Base-by-base conservation (phyloP, 2,888 invertebrate species). In the Cartodere bifasciata region DNA sequence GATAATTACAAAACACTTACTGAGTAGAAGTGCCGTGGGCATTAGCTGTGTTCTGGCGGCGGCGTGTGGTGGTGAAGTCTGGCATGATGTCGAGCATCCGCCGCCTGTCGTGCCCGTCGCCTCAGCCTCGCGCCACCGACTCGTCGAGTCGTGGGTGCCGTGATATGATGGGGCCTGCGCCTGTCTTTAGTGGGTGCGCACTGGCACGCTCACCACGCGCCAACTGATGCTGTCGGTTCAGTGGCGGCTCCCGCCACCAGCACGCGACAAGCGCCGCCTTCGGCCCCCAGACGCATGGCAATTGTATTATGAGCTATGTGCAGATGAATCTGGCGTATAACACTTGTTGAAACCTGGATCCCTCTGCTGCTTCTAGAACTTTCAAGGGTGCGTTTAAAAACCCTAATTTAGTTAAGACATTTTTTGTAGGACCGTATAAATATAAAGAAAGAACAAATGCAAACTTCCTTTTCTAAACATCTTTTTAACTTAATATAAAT, bases 41-140 rank as follows among this genome's bases (percentile, higher is more conserved):
- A 20, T n/a, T 20, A n/a, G 20, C 34, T 26, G 28, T 34, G 34
- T 29, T 23, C 14, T 17, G 25, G 26, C 23, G 34, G 21, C 26
- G 12, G 35, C 31, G 28, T 23, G 20, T 17, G 20, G 20, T 17
- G 20, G 20, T 17, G 20, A 9, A 7, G 20, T 17, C 20, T 17
- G 20, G 20, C 6, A 54, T 50, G 47, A 44, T 44, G 51, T 49
- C 45, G 49, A 49, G 49, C 51, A 52, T 51, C 58, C 53, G 52
- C 58, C 58, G 53, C 57, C 56, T 55, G 55, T 52, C 54, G 54
- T 49, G 53, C 50, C 54, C 55, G 56, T 54, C 55, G 58, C 52
- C 56, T 53, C 53, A 52, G 54, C 54, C 52, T 54, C 50, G 49
- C 41, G 42, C 47, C 45, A 37, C 41, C 40, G 35, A 45, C 45